Conservation (phyloP, 1,140 invertebrate species). For the Zaprionus ghesquierei region DNA sequence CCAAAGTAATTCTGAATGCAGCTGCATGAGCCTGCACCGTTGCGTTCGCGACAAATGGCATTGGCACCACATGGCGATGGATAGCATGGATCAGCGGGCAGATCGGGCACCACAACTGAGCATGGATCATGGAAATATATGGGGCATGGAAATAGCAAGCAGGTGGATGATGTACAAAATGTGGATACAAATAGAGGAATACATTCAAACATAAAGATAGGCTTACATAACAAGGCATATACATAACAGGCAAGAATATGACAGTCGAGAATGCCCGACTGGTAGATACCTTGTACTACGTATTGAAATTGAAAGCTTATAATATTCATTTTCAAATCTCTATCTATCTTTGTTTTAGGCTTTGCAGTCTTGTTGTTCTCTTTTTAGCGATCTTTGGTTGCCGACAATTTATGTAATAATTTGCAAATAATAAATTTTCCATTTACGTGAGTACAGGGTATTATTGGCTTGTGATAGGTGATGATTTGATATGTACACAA, state of each 20-base stretch:
- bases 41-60: slow-evolving; percentile 90
- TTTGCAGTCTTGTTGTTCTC: neutral
- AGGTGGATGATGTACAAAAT: slow-evolving; percentile 44
- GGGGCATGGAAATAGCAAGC: slow-evolving; percentile 62
- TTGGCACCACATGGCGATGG: slow-evolving; percentile 93
- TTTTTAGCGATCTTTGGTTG: too few relatives aligned
- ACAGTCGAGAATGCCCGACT: neutral
- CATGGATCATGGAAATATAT: slow-evolving; percentile 55
- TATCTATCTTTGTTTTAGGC: neutral
- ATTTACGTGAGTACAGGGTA: neutral
- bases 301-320: neutral
- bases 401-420: neutral
- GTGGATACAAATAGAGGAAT: slow-evolving; percentile 30
- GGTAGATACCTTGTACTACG: neutral
- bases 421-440: neutral
- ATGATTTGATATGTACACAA: slow-evolving; percentile 57
- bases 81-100: slow-evolving; percentile 87
- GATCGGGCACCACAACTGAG: slow-evolving; percentile 75
- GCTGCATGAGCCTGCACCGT: slow-evolving; percentile 90
- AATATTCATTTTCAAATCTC: neutral
- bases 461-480: slow-evolving; percentile 12
- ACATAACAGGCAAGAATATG: neutral
- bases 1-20: slow-evolving; percentile 92
- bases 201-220: slow-evolving; percentile 25
- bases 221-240: slow-evolving; percentile 8